Base-by-base conservation (phyloP, 2,113 vertebrate genomes). In the Circaetus gallicus region DNA sequence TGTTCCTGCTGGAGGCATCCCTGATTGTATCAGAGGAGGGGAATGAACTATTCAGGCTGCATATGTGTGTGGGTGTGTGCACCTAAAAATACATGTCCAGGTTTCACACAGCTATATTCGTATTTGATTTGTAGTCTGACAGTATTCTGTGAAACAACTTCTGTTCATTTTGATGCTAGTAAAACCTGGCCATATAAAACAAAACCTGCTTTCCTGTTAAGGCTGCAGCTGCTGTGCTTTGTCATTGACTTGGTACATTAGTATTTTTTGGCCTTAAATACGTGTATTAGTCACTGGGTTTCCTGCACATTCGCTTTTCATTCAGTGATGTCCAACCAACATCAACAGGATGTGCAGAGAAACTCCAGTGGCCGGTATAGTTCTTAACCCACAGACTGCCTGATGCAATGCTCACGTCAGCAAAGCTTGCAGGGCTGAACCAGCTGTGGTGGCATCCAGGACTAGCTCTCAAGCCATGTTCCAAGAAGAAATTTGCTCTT, bases 21-120 rank as follows among this genome's bases (percentile, higher is more conserved):
- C 22, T 83, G 73, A 45, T 76, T 88, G 20, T 89, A 20, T 95
- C 87, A 85, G 34, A 69, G 66, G 73, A 92, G 26, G 63, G 55
- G 78, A 95, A 70, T 65, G 79, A 93, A 52, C 73, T 94, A 26
- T 52, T 89, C 61, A 62, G 66, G 42, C 53, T 95, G 91, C 78
- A 13, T 90, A n/a, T 66, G 62, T 34, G 16, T 87, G 94, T 82
- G 81, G 93, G 93, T 19, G 86, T 66, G 53, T 77, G 82, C 58
- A 45, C 55, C 93, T 97, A 97, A 96, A 96, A 97, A 96, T 97
- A 96, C n/a, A 32, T 16, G 28, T 82, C 62, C 87, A 94, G 79
- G 67, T 96, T 96, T 96, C 87, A 90, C 82, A 26, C n/a, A 52
- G 38, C 81, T 94, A 63, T 63, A 63, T 94, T 93, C 3, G 0